phyloP scores from a whole-genome alignment of 2,113 vertebrate species.

The Choloepus hoffmanni region DNA sequence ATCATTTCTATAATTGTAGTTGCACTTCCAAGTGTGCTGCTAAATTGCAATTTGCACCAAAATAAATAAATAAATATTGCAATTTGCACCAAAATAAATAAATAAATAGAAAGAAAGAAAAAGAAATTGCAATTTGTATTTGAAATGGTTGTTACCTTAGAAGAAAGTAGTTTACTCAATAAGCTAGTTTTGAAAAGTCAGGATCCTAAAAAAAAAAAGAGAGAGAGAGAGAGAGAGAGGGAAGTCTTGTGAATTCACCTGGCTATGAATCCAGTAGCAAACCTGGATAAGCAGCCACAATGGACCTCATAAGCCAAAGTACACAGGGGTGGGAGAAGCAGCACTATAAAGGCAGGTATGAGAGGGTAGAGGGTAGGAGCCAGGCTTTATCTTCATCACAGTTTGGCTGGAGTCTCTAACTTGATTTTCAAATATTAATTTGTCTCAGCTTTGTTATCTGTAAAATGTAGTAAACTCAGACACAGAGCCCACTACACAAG shows the following conservation, averaged over 20 bases:
- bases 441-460: not conserved
- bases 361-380: not conserved
- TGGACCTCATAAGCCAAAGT: not conserved
- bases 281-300: not conserved
- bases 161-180: not conserved
- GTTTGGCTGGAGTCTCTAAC: not conserved
- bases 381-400: not conserved
- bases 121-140: conserved; percentile 28
- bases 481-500: not conserved
- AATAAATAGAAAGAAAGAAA: too few relatives aligned
- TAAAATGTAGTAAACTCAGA: conserved; percentile 47
- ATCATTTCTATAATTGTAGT: not conserved
- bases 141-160: not conserved
- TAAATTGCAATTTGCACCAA: not conserved
- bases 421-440: not conserved
- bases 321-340: too few relatives aligned
- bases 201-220: not conserved
- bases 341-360: not conserved
- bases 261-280: not conserved
- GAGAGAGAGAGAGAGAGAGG: too few relatives aligned
- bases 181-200: conserved; percentile 8
- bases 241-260: too few relatives aligned
- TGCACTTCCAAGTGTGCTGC: not conserved
- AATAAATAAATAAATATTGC: too few relatives aligned
- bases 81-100: too few relatives aligned